Base-by-base conservation (phyloP, 2,113 vertebrate species). In the Rhea americana region DNA sequence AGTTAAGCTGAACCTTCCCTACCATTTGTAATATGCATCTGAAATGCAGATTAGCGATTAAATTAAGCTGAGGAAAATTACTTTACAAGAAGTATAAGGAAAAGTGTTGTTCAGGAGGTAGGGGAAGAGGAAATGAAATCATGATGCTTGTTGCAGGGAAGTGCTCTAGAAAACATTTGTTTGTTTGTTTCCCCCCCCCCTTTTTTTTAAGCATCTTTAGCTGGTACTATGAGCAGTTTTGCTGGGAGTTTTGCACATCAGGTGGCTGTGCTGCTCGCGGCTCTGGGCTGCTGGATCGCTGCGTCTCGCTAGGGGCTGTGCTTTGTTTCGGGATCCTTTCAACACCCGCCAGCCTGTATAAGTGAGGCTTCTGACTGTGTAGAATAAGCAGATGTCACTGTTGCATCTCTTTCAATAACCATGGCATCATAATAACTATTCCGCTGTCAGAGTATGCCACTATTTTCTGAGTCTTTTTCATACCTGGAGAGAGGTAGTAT, bases 31-130 rank as follows among this genome's bases (percentile, higher is more conserved):
- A 21, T 76, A 59, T 86, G 74, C 77, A 78, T 88, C 88, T 84
- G 80, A 91, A 93, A 84, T 86, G 70, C 65, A 94, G 79, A 94
- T 90, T 16, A 81, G 61, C 43, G 79, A 56, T 85, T 50, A 88
- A 71, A 83, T 88, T 56, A 91, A 43, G 67, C 48, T 22, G 37
- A 61, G 66, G 89, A 78, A 86, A 85, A 85, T 30, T n/a, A 66
- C 55, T 92, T 91, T 19, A 22, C 41, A 63, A 74, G 70, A 76
- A 76, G 19, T 45, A 41, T 5, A 61, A 62, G 76, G 50, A 89
- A 41, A 83, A 81, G 7, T 6, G 0, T 63, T 5, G 26, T 59
- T 90, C 70, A 56, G 39, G 26, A 5, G 45, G 26, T 7, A 39
- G 25, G 14, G 15, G 30, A 35, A 35, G 39, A 55, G 37, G 59